Base-by-base conservation (phyloP, 2,113 vertebrate species). In the Pollimyrus isidori region DNA sequence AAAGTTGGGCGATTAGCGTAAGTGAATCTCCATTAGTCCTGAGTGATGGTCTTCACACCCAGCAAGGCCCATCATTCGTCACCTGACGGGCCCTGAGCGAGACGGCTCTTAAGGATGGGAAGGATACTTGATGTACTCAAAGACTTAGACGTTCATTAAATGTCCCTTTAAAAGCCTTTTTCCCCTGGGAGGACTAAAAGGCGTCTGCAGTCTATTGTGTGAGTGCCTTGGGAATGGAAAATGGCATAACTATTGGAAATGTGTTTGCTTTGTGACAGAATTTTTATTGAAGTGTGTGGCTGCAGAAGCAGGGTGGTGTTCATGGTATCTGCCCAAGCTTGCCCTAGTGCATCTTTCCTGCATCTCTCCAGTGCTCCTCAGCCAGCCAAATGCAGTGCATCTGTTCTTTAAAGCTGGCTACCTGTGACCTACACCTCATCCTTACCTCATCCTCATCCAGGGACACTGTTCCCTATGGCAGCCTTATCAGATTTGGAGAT, bases 1-100 rank as follows among this genome's bases (percentile, higher is more conserved):
- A 53, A 15, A 53, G 69, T 49, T 10, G 80, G 91, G 62, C 89
- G 89, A 88, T 69, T 88, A 88, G 88, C 49, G 76, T 87, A 86
- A 85, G 88, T 90, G 88, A 90, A 89, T 91, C 69, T 88, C 7
- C 50, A 49, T 49, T 39, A 48, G 26, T 53, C 82, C 42, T 89
- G 49, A 89, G 52, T 89, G 88, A 90, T 76, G 50, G 46, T 19
- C 86, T 45, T 73, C 48, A 73, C 56, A 73, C 46, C 26, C 52
- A 45, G n/a, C 62, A 42, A 26, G 26, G 62, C 46, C 87, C 42
- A 11, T 9, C 62, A 19, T 30, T 26, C n/a, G n/a, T 69, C 62
- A 69, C 62, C 62, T 69, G 62, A 69, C 62, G 30, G 26, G 10
- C n/a, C 26, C 62, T 13, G n/a, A 69, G 42, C 30, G n/a, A 73